Evolutionary conservation across 2,888 invertebrate species (phyloP).

Genomic region (Hypercompe scribonia): DNA sequence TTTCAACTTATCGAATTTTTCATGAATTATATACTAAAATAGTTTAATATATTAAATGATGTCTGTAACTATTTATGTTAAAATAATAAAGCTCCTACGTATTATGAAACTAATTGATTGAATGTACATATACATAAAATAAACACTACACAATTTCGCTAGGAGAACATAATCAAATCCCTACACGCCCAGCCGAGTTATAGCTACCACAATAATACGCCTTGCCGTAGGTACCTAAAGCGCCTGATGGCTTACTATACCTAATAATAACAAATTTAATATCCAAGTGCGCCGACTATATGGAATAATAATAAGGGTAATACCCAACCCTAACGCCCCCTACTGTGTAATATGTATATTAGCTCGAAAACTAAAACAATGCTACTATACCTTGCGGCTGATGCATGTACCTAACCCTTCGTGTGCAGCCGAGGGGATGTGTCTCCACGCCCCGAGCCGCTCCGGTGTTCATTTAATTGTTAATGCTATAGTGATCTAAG

Average conservation of each 20-base stretch:
- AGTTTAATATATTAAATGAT: too few species aligned
- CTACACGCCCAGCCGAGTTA: not conserved
- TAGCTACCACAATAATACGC: not conserved
- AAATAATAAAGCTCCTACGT: not conserved
- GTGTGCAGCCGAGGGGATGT: conserved; percentile 35
- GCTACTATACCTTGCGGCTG: conserved; percentile 40
- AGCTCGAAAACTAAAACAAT: conserved; percentile 33
- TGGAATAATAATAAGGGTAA: conserved; percentile 19
- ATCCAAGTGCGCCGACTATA: conserved; percentile 10
- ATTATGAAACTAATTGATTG: not conserved
- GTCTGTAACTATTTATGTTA: too few species aligned
- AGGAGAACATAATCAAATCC: conserved; percentile 8
- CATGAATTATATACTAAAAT: too few species aligned
- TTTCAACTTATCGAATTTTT: too few species aligned
- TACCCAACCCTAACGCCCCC: conserved; percentile 11
- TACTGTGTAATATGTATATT: conserved; percentile 28
- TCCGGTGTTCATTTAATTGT: conserved; percentile 76
- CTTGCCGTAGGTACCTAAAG: conserved; percentile 7
- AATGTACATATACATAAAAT: conserved; percentile 1
- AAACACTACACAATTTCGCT: conserved; percentile 10
- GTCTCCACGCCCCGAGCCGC: conserved; percentile 52
- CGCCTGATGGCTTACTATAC: conserved; percentile 7
- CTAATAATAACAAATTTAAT: conserved; percentile 10
- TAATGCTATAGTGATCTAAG: conserved; percentile 77
- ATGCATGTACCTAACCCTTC: conserved; percentile 56